phyloP scores from a whole-genome alignment of 2,113 vertebrate genomes.

The Chaenocephalus aceratus region DNA sequence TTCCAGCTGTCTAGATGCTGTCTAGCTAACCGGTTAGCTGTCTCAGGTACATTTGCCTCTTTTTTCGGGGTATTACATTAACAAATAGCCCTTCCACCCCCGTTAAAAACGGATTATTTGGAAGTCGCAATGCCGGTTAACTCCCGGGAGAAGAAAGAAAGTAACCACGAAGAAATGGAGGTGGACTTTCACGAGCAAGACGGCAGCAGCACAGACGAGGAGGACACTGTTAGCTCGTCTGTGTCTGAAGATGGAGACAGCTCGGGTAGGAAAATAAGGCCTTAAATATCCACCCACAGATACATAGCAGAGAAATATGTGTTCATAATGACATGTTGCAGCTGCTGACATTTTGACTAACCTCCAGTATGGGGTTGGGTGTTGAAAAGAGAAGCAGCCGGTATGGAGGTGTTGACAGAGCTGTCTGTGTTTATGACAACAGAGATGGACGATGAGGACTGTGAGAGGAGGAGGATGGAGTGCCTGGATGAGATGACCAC shows the following conservation, averaged over 20 bases:
- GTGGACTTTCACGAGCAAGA: conserved; percentile 97
- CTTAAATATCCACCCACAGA: conserved; percentile 18
- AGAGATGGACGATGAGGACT: conserved; percentile 99
- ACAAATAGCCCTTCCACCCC: neutral
- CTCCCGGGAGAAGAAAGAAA: conserved; percentile 95
- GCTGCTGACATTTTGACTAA: neutral
- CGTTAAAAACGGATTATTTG: neutral
- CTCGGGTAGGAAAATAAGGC: conserved; percentile 86
- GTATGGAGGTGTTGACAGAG: neutral
- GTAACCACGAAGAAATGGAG: conserved; percentile 97
- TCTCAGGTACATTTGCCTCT: conserved; percentile 29
- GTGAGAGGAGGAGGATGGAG: conserved; percentile 98
- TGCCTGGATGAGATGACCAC: conserved; percentile 99
- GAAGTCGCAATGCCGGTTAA: conserved; percentile 90
- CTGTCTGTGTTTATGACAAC: conserved; percentile 51
- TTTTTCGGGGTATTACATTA: conserved; percentile 17
- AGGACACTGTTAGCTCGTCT: conserved; percentile 97
- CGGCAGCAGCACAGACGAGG: conserved; percentile 95
- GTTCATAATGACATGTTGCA: neutral
- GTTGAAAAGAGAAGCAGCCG: neutral
- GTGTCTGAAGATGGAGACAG: conserved; percentile 97
- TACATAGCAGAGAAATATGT: neutral
- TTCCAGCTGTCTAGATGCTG: conserved; percentile 62
- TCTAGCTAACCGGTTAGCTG: conserved; percentile 72
- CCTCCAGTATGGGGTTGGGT: neutral